Evolutionary conservation across 2,888 invertebrate genomes (phyloP), one percentile per base, ranked within the genome.

Genomic region (Metellina segmentata): DNA sequence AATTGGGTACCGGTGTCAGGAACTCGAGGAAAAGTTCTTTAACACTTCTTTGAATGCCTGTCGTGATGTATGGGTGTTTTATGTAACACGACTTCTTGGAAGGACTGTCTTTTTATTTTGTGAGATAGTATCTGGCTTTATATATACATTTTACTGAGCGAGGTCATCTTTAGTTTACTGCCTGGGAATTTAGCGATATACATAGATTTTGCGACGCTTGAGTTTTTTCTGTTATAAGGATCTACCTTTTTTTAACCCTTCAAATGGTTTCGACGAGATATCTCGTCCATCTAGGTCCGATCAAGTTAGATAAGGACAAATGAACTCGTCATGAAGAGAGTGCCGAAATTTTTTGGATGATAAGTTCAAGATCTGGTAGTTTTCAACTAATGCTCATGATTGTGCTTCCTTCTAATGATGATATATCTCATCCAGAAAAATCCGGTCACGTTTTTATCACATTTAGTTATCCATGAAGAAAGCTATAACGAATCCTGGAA

Each of bases 21-120:
- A 79, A 61, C 20, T 79, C 61, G 52, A 34, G 34, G 34, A 81
- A 81, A 81, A 70, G 81, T 81, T 81, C 69, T 69, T 81, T 81
- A 69, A 16, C 81, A 81, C 81, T 81, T 81, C 81, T 81, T 48
- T n/a, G 49, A 5, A n/a, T 61, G 61, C 9, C 61, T 61, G 8
- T 5, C 5, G 61, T 61, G 61, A 61, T 61, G 61, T 16, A 61
- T 61, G 61, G 5, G 61, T 70, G 81, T 81, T 81, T 69, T 81
- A 48, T 81, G 48, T 81, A 61, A 61, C n/a, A 0, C n/a, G 34
- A 8, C 78, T 78, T 78, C n/a, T 78, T 48, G 16, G 53, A 34
- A 49, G 20, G 49, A 9, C 19, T 7, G 7, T 79, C 19, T 61
- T 79, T 20, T n/a, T 53, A 6, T 79, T 51, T 8, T 51, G 7